phyloP scores from a whole-genome alignment of 2,888 invertebrate genomes.

The Dicycla oo region DNA sequence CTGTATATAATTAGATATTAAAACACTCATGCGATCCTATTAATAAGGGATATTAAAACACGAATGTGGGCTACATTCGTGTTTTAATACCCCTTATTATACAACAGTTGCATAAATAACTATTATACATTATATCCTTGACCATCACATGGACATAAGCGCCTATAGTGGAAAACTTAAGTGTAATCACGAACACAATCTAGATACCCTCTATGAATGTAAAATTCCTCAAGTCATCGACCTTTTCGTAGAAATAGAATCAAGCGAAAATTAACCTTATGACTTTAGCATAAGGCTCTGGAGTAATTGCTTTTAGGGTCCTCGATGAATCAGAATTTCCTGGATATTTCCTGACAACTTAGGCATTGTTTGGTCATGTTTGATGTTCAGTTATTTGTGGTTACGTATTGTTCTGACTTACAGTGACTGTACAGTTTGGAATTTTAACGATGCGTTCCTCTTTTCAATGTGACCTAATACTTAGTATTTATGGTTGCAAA shows the following conservation, averaged over 20 bases:
- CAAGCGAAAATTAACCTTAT: conserved; percentile 32
- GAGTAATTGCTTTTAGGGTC: conserved; percentile 14
- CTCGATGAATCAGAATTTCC: conserved; percentile 66
- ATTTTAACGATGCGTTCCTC: conserved; percentile 26
- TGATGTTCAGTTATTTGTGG: conserved; percentile 42
- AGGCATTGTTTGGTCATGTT: conserved; percentile 57
- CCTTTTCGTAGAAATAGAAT: conserved; percentile 24
- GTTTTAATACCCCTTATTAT: too few relatives aligned
- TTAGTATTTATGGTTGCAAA: too few relatives aligned
- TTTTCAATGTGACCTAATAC: conserved; percentile 4
- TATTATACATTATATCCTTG: conserved; percentile 31
- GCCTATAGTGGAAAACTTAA: conserved; percentile 38
- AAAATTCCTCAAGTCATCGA: conserved; percentile 64
- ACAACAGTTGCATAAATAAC: too few relatives aligned
- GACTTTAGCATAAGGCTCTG: not conserved
- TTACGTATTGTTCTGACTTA: conserved; percentile 28
- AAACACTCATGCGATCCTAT: too few relatives aligned
- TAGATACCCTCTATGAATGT: conserved; percentile 68
- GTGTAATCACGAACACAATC: conserved; percentile 63
- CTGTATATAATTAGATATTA: too few relatives aligned
- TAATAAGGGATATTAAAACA: too few relatives aligned
- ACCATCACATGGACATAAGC: conserved; percentile 15
- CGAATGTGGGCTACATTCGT: too few relatives aligned
- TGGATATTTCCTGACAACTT: conserved; percentile 54
- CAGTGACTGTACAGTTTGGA: conserved; percentile 29